Evolutionary conservation across 2,888 invertebrate genomes (phyloP).

Genomic region (Podotricha telesiphe): DNA sequence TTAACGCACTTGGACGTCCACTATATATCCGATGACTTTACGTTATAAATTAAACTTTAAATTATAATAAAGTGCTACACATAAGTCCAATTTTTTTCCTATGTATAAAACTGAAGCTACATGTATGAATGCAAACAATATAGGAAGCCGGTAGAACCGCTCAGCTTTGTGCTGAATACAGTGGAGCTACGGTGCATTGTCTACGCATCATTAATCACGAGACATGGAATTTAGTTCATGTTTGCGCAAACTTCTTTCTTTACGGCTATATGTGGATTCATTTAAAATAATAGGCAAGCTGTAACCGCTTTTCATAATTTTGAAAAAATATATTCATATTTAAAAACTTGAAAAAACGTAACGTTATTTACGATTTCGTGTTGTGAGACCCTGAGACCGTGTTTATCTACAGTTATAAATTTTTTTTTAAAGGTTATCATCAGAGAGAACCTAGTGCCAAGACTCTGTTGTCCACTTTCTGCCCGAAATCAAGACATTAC

Average conservation of each 20-base stretch:
- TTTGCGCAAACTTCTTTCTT: slow-evolving; percentile 22
- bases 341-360: background rate
- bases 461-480: too few species aligned
- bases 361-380: too few species aligned
- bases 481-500: too few species aligned
- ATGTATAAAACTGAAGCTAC: background rate
- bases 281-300: background rate
- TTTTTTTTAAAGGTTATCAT: too few species aligned
- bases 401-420: too few species aligned
- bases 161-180: slow-evolving; percentile 22
- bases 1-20: too few species aligned
- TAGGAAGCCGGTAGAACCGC: slow-evolving; percentile 11
- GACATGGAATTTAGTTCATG: slow-evolving; percentile 23
- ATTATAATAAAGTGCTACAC: background rate
- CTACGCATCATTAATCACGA: slow-evolving; percentile 36
- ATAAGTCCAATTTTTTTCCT: background rate
- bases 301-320: background rate
- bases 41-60: background rate
- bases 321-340: background rate
- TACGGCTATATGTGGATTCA: slow-evolving; percentile 1
- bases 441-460: too few species aligned
- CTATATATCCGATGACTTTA: too few species aligned
- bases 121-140: slow-evolving; percentile 15
- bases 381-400: too few species aligned
- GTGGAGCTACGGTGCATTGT: slow-evolving; percentile 33